These are phyloP conservation scores for Laothoe populi DNA, from an alignment of 2,888 invertebrate genomes.

Conservation along the genomic window DNA sequence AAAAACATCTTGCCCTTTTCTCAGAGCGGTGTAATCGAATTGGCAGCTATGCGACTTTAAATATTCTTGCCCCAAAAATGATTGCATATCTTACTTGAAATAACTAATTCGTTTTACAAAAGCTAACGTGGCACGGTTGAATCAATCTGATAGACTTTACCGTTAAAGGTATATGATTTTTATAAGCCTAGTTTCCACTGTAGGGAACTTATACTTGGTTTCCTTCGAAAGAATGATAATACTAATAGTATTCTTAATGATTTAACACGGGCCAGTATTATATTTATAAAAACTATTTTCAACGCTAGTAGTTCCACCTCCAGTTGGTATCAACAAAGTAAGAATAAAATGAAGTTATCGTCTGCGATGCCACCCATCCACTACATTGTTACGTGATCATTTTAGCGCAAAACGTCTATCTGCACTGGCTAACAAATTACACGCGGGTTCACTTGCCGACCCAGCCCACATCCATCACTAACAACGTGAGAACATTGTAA, in stretches of 20 bases:
- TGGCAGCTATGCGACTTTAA: background rate
- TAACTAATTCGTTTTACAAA: no score
- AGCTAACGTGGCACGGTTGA: no score
- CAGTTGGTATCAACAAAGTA: background rate
- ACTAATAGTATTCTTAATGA: no score
- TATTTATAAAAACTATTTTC: background rate
- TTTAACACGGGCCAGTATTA: no score
- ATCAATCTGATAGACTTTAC: no score
- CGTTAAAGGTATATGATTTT: no score
- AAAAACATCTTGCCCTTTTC: conserved; percentile 3
- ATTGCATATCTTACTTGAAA: no score
- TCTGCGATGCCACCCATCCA: background rate
- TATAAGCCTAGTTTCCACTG: no score
- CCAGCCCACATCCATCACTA: conserved; percentile 35
- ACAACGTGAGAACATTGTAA: conserved; percentile 31
- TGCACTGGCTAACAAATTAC: conserved; percentile 24
- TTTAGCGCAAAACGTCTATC: conserved; percentile 1
- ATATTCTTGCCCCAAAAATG: no score
- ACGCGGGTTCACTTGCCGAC: conserved; percentile 23
- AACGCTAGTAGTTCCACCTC: background rate
- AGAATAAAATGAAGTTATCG: conserved; percentile 9
- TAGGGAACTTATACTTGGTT: no score
- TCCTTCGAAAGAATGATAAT: no score
- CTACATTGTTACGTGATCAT: conserved; percentile 9
- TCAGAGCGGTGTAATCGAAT: background rate